Conservation (phyloP, 1,140 invertebrate genomes). For the Drosophila parabipectinata region DNA sequence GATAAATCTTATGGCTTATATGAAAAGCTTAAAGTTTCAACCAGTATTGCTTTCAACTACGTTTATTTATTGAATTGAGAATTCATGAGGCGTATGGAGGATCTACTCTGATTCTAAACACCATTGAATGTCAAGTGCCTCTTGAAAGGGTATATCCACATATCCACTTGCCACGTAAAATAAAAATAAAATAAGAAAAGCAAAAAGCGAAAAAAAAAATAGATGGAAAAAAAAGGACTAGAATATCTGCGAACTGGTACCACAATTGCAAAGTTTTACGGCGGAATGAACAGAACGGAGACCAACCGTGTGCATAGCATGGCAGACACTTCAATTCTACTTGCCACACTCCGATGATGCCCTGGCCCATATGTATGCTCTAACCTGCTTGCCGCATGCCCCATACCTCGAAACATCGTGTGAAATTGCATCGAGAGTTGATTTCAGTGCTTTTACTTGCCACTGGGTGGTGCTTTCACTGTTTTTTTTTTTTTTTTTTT, state of each 20-base stretch:
- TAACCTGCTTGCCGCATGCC: too few relatives aligned
- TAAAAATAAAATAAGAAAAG: not conserved
- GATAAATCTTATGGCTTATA: too few relatives aligned
- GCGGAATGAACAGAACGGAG: constrained; percentile 31
- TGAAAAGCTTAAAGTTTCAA: too few relatives aligned
- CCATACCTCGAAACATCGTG: constrained; percentile 15
- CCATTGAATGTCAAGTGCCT: not conserved
- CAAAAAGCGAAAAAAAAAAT: too few relatives aligned
- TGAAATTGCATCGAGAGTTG: constrained; percentile 65
- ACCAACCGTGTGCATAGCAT: constrained; percentile 21
- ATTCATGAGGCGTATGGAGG: not conserved
- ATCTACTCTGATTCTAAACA: not conserved
- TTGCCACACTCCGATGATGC: not conserved
- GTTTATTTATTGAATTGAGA: too few relatives aligned
- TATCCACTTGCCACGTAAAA: not conserved
- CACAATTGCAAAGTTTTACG: constrained; percentile 43
- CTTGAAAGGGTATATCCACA: not conserved
- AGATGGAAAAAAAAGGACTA: not conserved
- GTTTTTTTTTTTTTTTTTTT: constrained; percentile 8
- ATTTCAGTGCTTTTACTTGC: constrained; percentile 41
- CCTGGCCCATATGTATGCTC: too few relatives aligned
- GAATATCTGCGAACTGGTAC: constrained; percentile 6
- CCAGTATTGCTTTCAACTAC: too few relatives aligned
- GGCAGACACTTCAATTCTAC: constrained; percentile 47
- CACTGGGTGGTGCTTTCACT: not conserved